These are phyloP conservation scores for Astyanax mexicanus DNA, from an alignment of 2,797 vertebrate genomes.

Conservation along the genomic window DNA sequence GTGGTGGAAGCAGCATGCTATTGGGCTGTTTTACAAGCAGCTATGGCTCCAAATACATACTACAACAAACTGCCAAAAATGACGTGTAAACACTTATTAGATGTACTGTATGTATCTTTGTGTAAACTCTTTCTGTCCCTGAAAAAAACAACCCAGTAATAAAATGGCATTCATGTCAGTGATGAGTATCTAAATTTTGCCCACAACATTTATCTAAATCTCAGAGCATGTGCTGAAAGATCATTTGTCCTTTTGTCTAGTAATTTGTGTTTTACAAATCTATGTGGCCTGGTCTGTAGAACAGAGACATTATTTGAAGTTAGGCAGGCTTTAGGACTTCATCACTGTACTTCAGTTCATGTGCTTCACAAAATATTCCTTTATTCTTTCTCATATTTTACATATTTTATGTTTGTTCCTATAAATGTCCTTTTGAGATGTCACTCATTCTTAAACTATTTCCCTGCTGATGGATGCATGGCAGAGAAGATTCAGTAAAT, in stretches of 20 bases:
- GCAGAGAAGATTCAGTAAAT: background rate
- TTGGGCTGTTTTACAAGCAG: no score
- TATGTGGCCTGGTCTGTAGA: conserved; percentile 2
- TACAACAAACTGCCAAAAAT: no score
- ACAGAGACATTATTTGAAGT: background rate
- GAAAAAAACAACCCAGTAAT: no score
- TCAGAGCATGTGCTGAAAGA: background rate
- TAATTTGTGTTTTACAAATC: background rate
- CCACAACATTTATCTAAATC: background rate
- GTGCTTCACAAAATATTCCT: conserved; percentile 25
- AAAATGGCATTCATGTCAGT: no score
- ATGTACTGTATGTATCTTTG: no score
- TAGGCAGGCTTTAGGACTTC: conserved; percentile 8
- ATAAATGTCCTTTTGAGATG: conserved; percentile 36
- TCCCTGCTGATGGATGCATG: conserved; percentile 15
- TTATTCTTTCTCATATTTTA: conserved; percentile 48
- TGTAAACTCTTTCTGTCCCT: no score
- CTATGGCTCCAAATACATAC: no score
- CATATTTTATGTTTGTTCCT: conserved; percentile 35
- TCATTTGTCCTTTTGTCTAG: no score
- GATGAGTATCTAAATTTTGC: no score
- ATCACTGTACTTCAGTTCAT: conserved; percentile 23
- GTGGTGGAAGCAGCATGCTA: no score
- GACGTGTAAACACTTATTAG: no score
- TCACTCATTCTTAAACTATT: conserved; percentile 32